phyloP scores from a whole-genome alignment of 1,140 invertebrate genomes.

The Rhopalosiphum maidis region DNA sequence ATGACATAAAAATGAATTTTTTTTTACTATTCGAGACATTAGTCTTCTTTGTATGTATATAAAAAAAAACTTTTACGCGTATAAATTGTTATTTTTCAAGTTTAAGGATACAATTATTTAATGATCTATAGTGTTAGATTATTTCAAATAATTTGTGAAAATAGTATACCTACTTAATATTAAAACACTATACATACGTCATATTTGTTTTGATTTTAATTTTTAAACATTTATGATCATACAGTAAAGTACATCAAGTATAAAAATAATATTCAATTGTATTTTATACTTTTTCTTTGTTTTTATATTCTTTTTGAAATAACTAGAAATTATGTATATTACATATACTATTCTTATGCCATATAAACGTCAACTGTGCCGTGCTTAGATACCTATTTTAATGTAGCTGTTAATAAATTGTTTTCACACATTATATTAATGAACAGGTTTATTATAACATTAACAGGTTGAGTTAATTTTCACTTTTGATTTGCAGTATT shows the following conservation, averaged over 20 bases:
- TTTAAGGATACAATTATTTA: background rate
- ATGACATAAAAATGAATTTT: background rate
- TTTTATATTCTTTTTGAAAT: background rate
- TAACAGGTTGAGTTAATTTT: background rate
- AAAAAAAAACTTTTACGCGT: too few species aligned
- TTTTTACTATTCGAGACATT: background rate
- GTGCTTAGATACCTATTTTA: background rate
- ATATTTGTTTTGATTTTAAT: background rate
- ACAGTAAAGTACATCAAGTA: background rate
- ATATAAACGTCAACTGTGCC: background rate
- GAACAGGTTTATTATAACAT: constrained; percentile 17
- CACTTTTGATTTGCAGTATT: constrained; percentile 19
- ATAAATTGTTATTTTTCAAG: background rate
- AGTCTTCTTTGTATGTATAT: background rate
- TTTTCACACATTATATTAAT: constrained; percentile 20
- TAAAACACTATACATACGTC: background rate
- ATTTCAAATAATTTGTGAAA: background rate
- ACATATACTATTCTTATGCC: background rate
- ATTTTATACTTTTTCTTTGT: background rate
- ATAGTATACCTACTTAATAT: background rate
- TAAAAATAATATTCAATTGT: background rate
- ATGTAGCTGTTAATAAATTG: background rate
- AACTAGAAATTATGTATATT: background rate
- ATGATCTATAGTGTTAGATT: background rate
- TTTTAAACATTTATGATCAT: background rate